phyloP scores from a whole-genome alignment of 2,113 vertebrate genomes.

The Hiodon alosoides region DNA sequence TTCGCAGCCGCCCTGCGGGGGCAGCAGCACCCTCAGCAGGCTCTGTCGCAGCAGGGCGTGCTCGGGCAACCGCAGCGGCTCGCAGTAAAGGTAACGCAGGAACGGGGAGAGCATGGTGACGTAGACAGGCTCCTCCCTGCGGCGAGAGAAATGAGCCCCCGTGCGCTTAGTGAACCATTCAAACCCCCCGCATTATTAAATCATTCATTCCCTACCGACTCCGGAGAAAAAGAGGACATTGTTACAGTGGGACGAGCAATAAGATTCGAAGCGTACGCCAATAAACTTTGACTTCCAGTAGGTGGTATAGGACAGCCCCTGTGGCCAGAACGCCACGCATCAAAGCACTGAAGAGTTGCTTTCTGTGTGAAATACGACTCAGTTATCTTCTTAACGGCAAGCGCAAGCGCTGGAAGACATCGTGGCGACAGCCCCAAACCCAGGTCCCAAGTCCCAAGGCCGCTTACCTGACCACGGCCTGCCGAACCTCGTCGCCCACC shows the following conservation, averaged over 20 bases:
- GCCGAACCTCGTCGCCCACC: constrained; percentile 68
- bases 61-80: constrained; percentile 72
- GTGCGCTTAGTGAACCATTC: not conserved
- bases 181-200: not conserved
- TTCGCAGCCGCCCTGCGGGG: constrained; percentile 26
- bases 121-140: constrained; percentile 65
- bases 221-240: not conserved
- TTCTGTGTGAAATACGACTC: too few species aligned
- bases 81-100: constrained; percentile 83
- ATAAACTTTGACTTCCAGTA: not conserved
- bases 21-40: constrained; percentile 75
- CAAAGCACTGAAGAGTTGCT: too few species aligned
- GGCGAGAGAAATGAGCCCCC: constrained; percentile 14
- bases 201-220: not conserved
- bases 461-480: constrained; percentile 72
- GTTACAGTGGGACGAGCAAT: not conserved
- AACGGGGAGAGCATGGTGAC: constrained; percentile 79
- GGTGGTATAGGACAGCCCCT: not conserved
- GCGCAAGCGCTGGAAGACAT: not conserved
- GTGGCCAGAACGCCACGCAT: not conserved
- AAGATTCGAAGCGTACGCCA: not conserved
- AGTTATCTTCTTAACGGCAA: not conserved
- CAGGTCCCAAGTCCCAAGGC: not conserved
- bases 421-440: too few species aligned
- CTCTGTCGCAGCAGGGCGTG: constrained; percentile 73